phyloP scores from a whole-genome alignment of 2,888 invertebrate genomes.

The Achlya flavicornis region DNA sequence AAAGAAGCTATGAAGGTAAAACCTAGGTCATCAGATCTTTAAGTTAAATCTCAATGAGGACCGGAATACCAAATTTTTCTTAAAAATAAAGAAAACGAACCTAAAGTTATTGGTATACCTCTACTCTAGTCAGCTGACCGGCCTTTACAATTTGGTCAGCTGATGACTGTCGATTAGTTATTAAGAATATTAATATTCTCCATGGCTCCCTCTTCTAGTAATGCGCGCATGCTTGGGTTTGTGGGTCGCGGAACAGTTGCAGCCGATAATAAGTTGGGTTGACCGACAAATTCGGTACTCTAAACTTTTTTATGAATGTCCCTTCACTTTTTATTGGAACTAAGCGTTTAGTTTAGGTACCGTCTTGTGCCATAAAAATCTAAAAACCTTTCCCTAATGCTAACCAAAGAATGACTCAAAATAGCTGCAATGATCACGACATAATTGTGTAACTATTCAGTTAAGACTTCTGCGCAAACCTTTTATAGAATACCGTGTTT shows the following conservation, averaged over 20 bases:
- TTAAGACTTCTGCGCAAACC: conserved; percentile 10
- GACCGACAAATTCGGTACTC: conserved; percentile 59
- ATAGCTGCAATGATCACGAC: conserved; percentile 4
- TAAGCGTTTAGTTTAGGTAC: no score
- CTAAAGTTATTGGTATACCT: background rate
- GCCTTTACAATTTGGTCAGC: background rate
- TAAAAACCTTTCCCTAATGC: no score
- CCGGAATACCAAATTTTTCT: no score
- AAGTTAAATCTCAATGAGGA: no score
- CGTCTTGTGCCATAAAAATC: no score
- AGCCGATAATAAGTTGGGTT: conserved; percentile 59
- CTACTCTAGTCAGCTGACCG: background rate
- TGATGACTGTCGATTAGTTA: background rate
- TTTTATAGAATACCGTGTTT: conserved; percentile 7
- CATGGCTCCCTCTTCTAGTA: conserved; percentile 49
- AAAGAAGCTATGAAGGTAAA: no score
- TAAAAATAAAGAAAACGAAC: no score
- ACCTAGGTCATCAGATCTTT: no score
- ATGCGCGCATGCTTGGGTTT: conserved; percentile 57
- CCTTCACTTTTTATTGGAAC: no score
- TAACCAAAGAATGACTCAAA: conserved; percentile 1
- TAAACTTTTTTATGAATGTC: conserved; percentile 45
- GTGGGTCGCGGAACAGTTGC: conserved; percentile 73
- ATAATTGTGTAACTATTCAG: background rate
- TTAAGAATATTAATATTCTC: conserved; percentile 58